These are phyloP conservation scores for Forbesichthys papilliferus DNA, from an alignment of 2,113 vertebrate genomes.

Conservation along the genomic window DNA sequence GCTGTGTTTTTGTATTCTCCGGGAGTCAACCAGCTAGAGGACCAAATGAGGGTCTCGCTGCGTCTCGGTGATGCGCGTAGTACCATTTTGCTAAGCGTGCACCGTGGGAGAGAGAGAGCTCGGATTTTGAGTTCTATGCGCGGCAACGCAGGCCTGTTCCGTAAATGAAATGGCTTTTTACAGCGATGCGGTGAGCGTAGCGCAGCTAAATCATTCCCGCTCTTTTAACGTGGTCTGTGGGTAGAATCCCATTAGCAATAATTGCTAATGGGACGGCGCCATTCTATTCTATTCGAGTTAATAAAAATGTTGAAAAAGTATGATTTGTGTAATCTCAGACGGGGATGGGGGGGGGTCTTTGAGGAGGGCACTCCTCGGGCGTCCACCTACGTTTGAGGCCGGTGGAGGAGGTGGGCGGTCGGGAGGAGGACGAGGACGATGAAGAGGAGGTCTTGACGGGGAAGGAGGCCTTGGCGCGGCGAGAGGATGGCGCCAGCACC, in stretches of 20 bases:
- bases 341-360: background rate
- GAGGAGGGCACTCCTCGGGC: background rate
- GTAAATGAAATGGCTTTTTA: slow-evolving; percentile 54
- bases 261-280: background rate
- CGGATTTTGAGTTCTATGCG: slow-evolving; percentile 34
- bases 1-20: slow-evolving; percentile 29
- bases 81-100: slow-evolving; percentile 9
- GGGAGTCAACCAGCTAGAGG: slow-evolving; percentile 41
- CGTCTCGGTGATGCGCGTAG: slow-evolving; percentile 23
- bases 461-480: slow-evolving; percentile 91
- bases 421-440: slow-evolving; percentile 80
- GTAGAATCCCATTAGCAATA: slow-evolving; percentile 34
- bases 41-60: slow-evolving; percentile 24
- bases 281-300: background rate
- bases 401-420: slow-evolving; percentile 84
- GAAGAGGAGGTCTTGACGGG: slow-evolving; percentile 85
- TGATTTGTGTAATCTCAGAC: background rate
- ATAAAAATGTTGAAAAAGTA: slow-evolving; percentile 8
- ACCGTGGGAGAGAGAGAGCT: slow-evolving; percentile 19
- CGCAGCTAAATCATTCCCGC: slow-evolving; percentile 29
- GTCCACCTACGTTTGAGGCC: slow-evolving; percentile 88
- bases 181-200: slow-evolving; percentile 14
- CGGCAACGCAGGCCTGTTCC: slow-evolving; percentile 23
- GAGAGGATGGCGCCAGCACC: slow-evolving; percentile 86
- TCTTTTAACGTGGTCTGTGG: background rate